Percentiles rank a stretch among this genome's conserved stretches.
These are phyloP conservation scores for Orius insidiosus DNA, from an alignment of 1,140 invertebrate species.

Conservation along the genomic window DNA sequence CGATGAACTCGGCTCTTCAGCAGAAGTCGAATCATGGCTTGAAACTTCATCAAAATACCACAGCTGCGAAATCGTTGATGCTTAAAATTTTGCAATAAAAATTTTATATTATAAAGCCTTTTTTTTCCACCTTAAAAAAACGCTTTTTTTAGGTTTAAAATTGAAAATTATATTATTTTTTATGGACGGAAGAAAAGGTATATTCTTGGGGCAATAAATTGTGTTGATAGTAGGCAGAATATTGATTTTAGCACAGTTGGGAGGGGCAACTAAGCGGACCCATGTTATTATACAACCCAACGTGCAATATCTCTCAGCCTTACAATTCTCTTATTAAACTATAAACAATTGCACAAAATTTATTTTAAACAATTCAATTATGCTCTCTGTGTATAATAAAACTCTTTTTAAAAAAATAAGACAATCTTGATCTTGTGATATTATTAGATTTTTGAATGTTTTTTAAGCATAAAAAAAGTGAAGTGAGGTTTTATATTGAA, in stretches of 20 bases:
- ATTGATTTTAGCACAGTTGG: conserved; percentile 12
- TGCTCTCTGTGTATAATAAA: too few relatives aligned
- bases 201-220: too few relatives aligned
- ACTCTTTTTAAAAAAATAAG: too few relatives aligned
- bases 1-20: conserved; percentile 42
- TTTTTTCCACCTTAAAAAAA: not conserved
- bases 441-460: too few relatives aligned
- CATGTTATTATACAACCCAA: conserved; percentile 8
- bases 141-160: not conserved
- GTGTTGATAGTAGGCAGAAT: conserved; percentile 7
- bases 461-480: too few relatives aligned
- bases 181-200: too few relatives aligned
- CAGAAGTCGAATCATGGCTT: conserved; percentile 44
- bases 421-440: too few relatives aligned
- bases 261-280: conserved; percentile 10
- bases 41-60: conserved; percentile 57
- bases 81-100: conserved; percentile 16
- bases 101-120: not conserved
- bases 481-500: too few relatives aligned
- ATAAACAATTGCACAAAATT: too few relatives aligned
- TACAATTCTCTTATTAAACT: too few relatives aligned
- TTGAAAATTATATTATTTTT: too few relatives aligned
- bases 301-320: not conserved
- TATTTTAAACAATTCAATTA: too few relatives aligned
- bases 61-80: conserved; percentile 48